Base-by-base conservation (phyloP, 1,140 invertebrate species). In the Manduca sexta region DNA sequence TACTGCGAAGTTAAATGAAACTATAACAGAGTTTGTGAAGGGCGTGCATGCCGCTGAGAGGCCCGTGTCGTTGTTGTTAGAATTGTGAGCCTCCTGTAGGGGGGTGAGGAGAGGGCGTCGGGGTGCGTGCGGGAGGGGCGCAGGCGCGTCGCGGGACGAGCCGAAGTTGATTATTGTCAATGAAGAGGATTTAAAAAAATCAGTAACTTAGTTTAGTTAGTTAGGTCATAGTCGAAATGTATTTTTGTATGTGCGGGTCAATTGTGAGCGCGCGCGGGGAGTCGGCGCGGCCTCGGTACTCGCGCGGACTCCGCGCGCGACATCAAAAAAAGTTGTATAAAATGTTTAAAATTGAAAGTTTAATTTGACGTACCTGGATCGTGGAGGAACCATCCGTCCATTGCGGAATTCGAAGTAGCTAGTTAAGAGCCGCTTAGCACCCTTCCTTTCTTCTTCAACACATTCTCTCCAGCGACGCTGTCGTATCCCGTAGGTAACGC, bases 161-260 rank as follows among this genome's bases (percentile, higher is more conserved):
- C 31, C 44, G 48, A 46, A 52, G 41, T 38, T 47, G 37, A 48
- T 56, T 55, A 48, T 48, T 61, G 41, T 63, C 43, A 46, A 34
- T 43, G 16, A 26, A 49, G 51, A 64, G 52, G 62, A 64, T 60
- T 54, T 62, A 50, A 46, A 56, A 45, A 58, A 48, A 49, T 47
- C 59, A 64, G 52, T 62, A 64, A 52, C 60, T 73, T 73, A 71
- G 65, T 68, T 75, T 69, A 69, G 61, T 77, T 73, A 71, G 64
- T 69, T 75, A 76, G 71, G 60, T 68, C 49, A 64, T 81, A 81
- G 74, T 35, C 54, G 56, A 74, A 59, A 76, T 75, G 72, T 84
- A 84, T 84, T 84, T 84, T 84, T 84, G 69, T 84, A 84, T 64
- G 63, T 47, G 45, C 37, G 43, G 51, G 75, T 79, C 77, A 75